Evolutionary conservation across 2,797 vertebrate species (phyloP).

Genomic region (Enteromius afrohamiltoni): DNA sequence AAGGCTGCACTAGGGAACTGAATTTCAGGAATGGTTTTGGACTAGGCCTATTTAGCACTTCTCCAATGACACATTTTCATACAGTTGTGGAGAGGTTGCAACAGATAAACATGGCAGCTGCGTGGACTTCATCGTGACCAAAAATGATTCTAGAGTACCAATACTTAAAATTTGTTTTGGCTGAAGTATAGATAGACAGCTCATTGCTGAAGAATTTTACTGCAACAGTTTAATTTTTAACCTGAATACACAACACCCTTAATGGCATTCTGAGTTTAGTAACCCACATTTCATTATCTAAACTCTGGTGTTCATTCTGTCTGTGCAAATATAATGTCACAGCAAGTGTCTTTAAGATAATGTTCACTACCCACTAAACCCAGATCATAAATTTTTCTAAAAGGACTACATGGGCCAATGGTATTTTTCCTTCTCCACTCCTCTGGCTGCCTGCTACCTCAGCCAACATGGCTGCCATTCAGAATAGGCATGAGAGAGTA

Average conservation of each 20-base stretch:
- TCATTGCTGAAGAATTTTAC: background rate
- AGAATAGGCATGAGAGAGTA: slow-evolving; percentile 21
- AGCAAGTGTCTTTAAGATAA: slow-evolving; percentile 10
- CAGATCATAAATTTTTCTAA: background rate
- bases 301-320: background rate
- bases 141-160: background rate
- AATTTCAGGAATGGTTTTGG: background rate
- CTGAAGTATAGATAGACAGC: background rate
- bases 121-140: background rate
- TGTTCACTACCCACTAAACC: background rate
- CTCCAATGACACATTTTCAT: background rate
- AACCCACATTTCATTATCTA: background rate
- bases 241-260: background rate
- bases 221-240: background rate
- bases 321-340: background rate
- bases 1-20: background rate
- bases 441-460: slow-evolving; percentile 16
- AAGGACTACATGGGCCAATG: slow-evolving; percentile 1
- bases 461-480: slow-evolving; percentile 17
- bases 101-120: background rate
- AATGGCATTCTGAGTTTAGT: background rate
- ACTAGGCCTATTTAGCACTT: background rate
- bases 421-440: background rate
- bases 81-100: background rate
- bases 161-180: background rate